Conservation (phyloP, 2,888 invertebrate species). For the Mechanitis mazaeus region DNA sequence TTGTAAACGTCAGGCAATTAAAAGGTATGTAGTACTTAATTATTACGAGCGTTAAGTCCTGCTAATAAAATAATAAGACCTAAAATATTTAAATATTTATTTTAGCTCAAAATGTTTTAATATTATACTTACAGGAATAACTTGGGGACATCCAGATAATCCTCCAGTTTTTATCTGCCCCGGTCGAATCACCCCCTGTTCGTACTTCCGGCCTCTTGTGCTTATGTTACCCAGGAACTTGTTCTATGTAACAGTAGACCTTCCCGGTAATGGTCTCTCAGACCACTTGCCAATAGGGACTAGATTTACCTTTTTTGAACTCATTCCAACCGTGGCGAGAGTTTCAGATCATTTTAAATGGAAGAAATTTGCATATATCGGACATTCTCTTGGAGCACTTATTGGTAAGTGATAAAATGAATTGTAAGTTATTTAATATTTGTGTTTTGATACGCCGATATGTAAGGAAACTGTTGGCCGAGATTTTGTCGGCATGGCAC, state of each 20-base stretch:
- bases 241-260: slow-evolving; percentile 61
- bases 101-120: not conserved
- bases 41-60: too few relatives aligned
- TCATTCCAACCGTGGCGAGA: slow-evolving; percentile 43
- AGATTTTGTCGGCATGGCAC: too few relatives aligned
- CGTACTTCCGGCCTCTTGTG: slow-evolving; percentile 75
- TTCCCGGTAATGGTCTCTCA: slow-evolving; percentile 78
- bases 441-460: too few relatives aligned
- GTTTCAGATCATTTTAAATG: slow-evolving; percentile 50
- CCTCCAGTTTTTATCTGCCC: slow-evolving; percentile 75
- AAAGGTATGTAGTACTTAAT: too few relatives aligned
- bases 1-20: too few relatives aligned
- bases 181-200: slow-evolving; percentile 78
- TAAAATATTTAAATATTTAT: too few relatives aligned
- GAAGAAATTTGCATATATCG: slow-evolving; percentile 52
- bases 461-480: too few relatives aligned
- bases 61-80: too few relatives aligned
- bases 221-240: slow-evolving; percentile 62
- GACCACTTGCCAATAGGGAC: slow-evolving; percentile 65
- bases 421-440: too few relatives aligned
- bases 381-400: slow-evolving; percentile 55
- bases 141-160: slow-evolving; percentile 74
- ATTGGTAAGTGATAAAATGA: slow-evolving; percentile 44
- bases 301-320: slow-evolving; percentile 42
- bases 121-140: slow-evolving; percentile 59